phyloP scores from a whole-genome alignment of 2,888 invertebrate species.

The Cheilosia vernalis region DNA sequence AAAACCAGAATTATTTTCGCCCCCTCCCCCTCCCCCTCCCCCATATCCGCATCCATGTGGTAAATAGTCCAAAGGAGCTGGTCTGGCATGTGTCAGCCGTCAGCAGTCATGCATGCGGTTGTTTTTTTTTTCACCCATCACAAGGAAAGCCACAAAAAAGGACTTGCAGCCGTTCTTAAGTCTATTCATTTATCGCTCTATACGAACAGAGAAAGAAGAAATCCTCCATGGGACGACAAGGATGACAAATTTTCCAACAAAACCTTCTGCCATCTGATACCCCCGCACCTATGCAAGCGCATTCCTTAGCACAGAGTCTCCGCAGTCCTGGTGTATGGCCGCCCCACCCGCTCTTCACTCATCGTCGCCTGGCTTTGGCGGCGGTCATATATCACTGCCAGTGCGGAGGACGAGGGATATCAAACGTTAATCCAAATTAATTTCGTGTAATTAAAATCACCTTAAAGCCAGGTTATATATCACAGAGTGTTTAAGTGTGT shows the following conservation, averaged over 20 bases:
- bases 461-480: slow-evolving; percentile 79
- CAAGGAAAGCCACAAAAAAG: slow-evolving; percentile 56
- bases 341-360: slow-evolving; percentile 47
- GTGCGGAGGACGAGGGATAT: slow-evolving; percentile 77
- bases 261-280: slow-evolving; percentile 28
- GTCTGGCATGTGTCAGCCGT: slow-evolving; percentile 56
- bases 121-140: slow-evolving; percentile 5
- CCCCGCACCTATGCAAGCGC: slow-evolving; percentile 26
- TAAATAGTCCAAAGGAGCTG: slow-evolving; percentile 20
- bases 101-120: slow-evolving; percentile 55
- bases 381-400: slow-evolving; percentile 76
- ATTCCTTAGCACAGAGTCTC: slow-evolving; percentile 49
- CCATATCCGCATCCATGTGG: slow-evolving; percentile 27
- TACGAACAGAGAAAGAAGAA: slow-evolving; percentile 31
- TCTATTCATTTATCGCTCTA: slow-evolving; percentile 64
- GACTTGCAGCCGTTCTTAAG: slow-evolving; percentile 55
- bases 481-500: slow-evolving; percentile 76
- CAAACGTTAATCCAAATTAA: slow-evolving; percentile 83
- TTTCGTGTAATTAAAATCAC: slow-evolving; percentile 82
- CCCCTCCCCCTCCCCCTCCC: neutral
- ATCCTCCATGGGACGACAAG: slow-evolving; percentile 49
- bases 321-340: neutral
- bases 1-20: slow-evolving; percentile 21
- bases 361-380: slow-evolving; percentile 62
- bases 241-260: slow-evolving; percentile 70